Evolutionary conservation across 1,140 invertebrate species (phyloP).

Genomic region (Oreohelix idahoensis): DNA sequence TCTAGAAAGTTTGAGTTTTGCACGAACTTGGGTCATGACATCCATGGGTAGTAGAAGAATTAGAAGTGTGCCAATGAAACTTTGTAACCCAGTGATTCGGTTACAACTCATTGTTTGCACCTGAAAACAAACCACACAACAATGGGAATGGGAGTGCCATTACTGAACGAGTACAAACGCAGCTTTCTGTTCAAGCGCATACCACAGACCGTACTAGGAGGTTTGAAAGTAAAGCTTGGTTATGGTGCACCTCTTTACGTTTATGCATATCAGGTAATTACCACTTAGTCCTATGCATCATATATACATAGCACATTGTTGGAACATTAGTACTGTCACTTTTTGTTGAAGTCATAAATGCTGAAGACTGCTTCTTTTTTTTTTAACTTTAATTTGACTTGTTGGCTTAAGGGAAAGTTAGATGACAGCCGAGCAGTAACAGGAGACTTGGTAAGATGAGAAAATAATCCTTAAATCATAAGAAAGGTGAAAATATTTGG

Average conservation of each 20-base stretch:
- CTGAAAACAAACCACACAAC: background rate
- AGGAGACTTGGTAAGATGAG: too few species aligned
- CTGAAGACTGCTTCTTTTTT: too few species aligned
- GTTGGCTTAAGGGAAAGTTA: too few species aligned
- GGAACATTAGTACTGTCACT: background rate
- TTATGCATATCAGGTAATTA: slow-evolving; percentile 64
- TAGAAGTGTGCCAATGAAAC: background rate
- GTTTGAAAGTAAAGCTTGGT: slow-evolving; percentile 67
- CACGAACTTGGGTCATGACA: background rate
- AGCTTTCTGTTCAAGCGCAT: slow-evolving; percentile 72
- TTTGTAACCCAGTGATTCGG: background rate
- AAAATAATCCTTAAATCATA: too few species aligned
- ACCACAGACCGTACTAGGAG: slow-evolving; percentile 73
- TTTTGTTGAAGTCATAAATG: too few species aligned
- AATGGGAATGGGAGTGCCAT: slow-evolving; percentile 70
- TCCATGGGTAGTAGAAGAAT: background rate
- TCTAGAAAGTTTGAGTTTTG: background rate
- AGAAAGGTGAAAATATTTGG: too few species aligned
- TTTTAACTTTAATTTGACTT: too few species aligned
- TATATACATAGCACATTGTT: background rate
- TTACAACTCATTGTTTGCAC: background rate
- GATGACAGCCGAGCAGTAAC: too few species aligned
- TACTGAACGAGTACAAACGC: slow-evolving; percentile 74
- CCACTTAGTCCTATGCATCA: background rate
- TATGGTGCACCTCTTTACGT: slow-evolving; percentile 69